Conservation (phyloP, 2,113 vertebrate genomes). For the Pelusios castaneus region DNA sequence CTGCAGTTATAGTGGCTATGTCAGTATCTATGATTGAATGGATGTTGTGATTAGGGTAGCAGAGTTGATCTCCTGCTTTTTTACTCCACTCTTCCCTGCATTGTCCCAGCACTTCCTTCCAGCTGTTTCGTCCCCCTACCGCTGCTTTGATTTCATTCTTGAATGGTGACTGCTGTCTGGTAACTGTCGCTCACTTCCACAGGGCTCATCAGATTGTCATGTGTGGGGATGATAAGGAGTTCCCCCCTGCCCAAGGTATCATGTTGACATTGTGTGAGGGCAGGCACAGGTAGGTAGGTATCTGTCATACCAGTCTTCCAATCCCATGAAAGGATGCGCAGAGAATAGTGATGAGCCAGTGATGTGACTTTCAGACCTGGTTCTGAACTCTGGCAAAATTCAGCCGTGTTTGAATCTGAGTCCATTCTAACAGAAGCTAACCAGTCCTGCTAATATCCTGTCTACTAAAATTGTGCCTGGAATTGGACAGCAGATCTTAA, state of each 20-base stretch:
- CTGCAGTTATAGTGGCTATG: too few relatives aligned
- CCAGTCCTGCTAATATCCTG: neutral
- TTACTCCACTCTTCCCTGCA: too few relatives aligned
- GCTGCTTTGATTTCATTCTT: too few relatives aligned
- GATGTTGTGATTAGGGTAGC: too few relatives aligned
- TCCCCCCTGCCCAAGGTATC: neutral
- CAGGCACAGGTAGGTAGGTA: neutral
- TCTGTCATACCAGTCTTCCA: neutral
- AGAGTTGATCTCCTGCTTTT: too few relatives aligned
- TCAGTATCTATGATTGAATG: too few relatives aligned
- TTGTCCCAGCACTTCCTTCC: too few relatives aligned
- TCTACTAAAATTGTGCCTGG: neutral
- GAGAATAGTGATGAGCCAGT: rapidly evolving
- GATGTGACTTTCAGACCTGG: neutral
- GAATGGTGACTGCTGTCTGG: too few relatives aligned
- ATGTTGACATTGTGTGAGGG: rapidly evolving
- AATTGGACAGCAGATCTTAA: neutral
- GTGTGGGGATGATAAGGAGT: neutral
- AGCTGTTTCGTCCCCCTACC: too few relatives aligned
- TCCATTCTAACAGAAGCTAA: neutral
- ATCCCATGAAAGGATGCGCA: neutral
- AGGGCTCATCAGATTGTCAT: neutral
- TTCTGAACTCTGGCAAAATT: neutral
- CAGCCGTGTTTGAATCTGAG: neutral
- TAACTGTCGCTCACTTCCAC: too few relatives aligned